phyloP scores from a whole-genome alignment of 2,888 invertebrate genomes.

The Caradrina clavipalpis region DNA sequence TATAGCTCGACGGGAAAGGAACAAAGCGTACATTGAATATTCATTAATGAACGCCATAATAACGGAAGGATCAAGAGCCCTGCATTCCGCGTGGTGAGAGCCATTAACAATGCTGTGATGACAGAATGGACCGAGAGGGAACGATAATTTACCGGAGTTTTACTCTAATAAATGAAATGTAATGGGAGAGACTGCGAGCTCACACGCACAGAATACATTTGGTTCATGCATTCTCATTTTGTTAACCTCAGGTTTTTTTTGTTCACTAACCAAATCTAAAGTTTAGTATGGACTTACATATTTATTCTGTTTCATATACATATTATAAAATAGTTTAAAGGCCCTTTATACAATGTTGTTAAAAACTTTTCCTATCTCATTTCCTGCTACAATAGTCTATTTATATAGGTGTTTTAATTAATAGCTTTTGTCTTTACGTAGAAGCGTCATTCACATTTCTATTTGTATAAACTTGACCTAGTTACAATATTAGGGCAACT shows the following conservation, averaged over 20 bases:
- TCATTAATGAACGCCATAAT: conserved; percentile 74
- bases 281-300: not conserved
- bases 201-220: conserved; percentile 25
- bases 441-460: conserved; percentile 52
- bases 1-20: conserved; percentile 61
- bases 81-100: conserved; percentile 72
- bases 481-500: conserved; percentile 67
- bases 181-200: conserved; percentile 51
- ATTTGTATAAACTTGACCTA: conserved; percentile 75
- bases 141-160: conserved; percentile 71
- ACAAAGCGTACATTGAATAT: conserved; percentile 76
- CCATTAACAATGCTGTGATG: conserved; percentile 71
- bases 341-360: not conserved
- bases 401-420: conserved; percentile 8
- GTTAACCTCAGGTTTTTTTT: not conserved
- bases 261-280: not conserved
- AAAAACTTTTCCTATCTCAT: conserved; percentile 8
- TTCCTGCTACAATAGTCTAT: not conserved
- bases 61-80: conserved; percentile 71
- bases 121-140: conserved; percentile 67
- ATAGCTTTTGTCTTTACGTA: conserved; percentile 13
- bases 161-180: conserved; percentile 64
- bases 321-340: not conserved
- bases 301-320: not conserved
- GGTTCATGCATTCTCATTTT: not conserved